Evolutionary conservation across 1,140 invertebrate species (phyloP).

Genomic region (Yoshiicerus persimilis): DNA sequence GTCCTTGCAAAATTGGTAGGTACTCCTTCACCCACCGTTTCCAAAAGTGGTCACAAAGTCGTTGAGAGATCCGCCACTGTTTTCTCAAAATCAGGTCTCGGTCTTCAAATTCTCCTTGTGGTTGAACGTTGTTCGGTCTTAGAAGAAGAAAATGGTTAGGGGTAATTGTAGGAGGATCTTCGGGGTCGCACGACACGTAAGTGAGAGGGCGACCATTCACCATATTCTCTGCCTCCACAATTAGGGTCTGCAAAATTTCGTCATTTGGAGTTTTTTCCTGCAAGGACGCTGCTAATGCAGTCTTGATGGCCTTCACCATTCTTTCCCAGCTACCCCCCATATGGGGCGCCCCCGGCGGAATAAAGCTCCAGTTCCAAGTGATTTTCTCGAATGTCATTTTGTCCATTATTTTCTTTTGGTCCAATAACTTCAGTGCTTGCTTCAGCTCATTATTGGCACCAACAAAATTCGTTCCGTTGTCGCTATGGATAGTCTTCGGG

Average conservation of each 20-base stretch:
- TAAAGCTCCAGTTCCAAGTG: conserved; percentile 44
- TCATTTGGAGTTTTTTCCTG: not conserved
- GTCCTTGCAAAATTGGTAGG: conserved; percentile 15
- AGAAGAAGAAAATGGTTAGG: conserved; percentile 41
- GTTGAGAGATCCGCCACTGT: conserved; percentile 32
- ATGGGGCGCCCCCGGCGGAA: conserved; percentile 42
- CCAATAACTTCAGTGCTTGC: not conserved
- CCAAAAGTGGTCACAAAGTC: conserved; percentile 31
- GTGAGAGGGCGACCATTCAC: conserved; percentile 24
- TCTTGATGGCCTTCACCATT: not conserved
- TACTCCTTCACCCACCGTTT: conserved; percentile 31
- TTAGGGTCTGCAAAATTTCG: not conserved
- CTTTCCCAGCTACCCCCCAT: conserved; percentile 33
- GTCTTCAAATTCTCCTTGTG: not conserved
- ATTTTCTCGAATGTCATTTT: not conserved
- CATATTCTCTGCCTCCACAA: not conserved
- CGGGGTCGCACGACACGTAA: conserved; percentile 18
- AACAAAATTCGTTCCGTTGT: not conserved
- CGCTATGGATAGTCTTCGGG: not conserved
- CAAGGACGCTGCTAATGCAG: not conserved
- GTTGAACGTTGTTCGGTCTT: not conserved
- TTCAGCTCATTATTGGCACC: not conserved
- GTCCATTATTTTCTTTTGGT: not conserved
- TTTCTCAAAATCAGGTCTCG: not conserved
- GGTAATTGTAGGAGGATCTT: conserved; percentile 41